Conservation (phyloP, 64 coral and sea anemone genomes). For the Montipora efflorescens region DNA sequence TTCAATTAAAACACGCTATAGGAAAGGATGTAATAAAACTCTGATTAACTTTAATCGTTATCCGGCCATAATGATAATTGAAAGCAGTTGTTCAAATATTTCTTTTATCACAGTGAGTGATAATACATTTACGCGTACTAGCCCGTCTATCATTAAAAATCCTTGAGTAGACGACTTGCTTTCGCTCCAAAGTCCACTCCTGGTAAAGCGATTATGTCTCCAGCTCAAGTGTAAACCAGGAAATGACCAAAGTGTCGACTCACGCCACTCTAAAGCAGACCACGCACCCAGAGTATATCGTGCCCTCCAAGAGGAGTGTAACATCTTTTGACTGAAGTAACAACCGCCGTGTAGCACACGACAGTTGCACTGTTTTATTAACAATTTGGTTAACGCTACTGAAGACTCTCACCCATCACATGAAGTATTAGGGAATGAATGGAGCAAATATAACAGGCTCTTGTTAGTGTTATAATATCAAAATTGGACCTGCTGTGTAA, state of each 20-base stretch:
- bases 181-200: neutral
- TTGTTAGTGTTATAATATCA: conserved; percentile 17
- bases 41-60: too few relatives aligned
- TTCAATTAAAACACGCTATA: too few relatives aligned
- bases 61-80: neutral
- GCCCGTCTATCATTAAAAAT: neutral
- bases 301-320: neutral
- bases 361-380: neutral
- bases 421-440: neutral
- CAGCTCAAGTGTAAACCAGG: neutral
- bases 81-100: neutral
- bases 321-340: neutral
- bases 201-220: neutral
- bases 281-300: neutral
- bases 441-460: neutral
- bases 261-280: neutral
- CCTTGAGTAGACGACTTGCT: neutral
- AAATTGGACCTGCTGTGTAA: neutral
- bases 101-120: neutral
- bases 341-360: neutral
- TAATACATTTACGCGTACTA: neutral
- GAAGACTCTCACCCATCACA: neutral
- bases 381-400: neutral
- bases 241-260: neutral
- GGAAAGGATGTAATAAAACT: too few relatives aligned